These are phyloP conservation scores for Pedionomus torquatus DNA, from an alignment of 2,113 vertebrate genomes.

Conservation along the genomic window DNA sequence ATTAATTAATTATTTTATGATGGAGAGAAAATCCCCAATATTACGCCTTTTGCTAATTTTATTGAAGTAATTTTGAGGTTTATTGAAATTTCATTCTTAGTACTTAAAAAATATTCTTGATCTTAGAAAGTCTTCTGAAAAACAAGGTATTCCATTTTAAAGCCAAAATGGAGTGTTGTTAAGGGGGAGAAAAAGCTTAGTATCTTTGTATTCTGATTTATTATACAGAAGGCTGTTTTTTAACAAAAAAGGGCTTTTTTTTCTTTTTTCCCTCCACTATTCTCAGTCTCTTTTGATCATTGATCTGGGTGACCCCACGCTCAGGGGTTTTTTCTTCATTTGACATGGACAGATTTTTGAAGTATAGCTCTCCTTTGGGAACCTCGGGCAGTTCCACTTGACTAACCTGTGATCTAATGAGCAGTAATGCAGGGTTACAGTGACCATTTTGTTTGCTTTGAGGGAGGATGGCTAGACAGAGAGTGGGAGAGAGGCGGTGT, in stretches of 20 bases:
- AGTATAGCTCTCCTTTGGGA: conserved; percentile 83
- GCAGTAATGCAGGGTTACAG: conserved; percentile 78
- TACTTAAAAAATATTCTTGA: neutral
- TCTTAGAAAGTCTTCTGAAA: neutral
- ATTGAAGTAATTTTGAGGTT: neutral
- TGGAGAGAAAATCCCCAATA: neutral
- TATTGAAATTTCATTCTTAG: neutral
- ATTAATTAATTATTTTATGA: neutral
- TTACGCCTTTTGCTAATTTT: neutral
- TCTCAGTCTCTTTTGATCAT: conserved; percentile 89
- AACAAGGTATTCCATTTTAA: conserved; percentile 40
- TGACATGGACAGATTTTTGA: conserved; percentile 89
- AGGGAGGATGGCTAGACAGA: conserved; percentile 65
- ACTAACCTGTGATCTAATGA: conserved; percentile 85
- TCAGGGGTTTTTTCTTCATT: conserved; percentile 85
- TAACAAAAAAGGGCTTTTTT: conserved; percentile 35
- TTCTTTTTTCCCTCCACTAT: conserved; percentile 46
- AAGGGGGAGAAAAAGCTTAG: neutral
- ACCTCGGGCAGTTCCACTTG: conserved; percentile 82
- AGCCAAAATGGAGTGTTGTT: conserved; percentile 17
- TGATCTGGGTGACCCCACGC: conserved; percentile 90
- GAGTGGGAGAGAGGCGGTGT: conserved; percentile 72
- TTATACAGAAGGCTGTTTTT: conserved; percentile 72
- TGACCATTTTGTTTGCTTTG: conserved; percentile 80
- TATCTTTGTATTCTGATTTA: conserved; percentile 70